Base-by-base conservation (phyloP, 2,113 vertebrate genomes). In the Thymallus thymallus region DNA sequence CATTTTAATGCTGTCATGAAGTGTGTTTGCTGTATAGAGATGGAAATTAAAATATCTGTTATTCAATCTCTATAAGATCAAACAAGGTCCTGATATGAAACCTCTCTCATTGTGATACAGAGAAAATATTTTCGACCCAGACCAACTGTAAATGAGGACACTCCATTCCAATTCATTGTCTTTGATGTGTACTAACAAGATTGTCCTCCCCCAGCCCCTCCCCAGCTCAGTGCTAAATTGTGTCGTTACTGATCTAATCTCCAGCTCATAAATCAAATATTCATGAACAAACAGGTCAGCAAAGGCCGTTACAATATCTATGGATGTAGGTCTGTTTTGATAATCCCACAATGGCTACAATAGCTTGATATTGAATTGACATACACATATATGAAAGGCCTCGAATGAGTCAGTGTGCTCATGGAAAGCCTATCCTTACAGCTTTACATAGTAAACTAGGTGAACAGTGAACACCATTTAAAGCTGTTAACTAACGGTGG, bases 171-270 rank as follows among this genome's bases (percentile, higher is more conserved):
- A 73, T 51, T 65, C 69, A 69, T 45, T 72, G 63, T 23, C 77
- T 79, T 77, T 83, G 69, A 81, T 72, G 72, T 74, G 48, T 74
- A 58, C 76, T 76, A 73, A 80, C 72, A 73, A 66, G 74, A 76
- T 29, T 64, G 62, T 64, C 72, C 79, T 80, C 26, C 35, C 7
- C 60, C 55, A 30, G 20, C 32, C 41, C 32, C 65, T 66, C 41
- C 13, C 80, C 55, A 75, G 41, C 48, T 81, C 32, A 16, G 13
- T 6, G 22, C 72, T 73, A 76, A 84, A 85, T 81, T 81, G 61
- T 68, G 78, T 71, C 51, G 63, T 22, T 41, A 61, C 55, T 26
- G 14, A 79, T 70, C 77, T n/a, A 30, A 55, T 79, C 70, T 72
- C 74, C 51, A 75, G 51, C 48, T 51, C 48, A 58, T 24, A 56